A percentile compares a stretch with the other conserved stretches of the same genome.
phyloP scores from a whole-genome alignment of 2,797 vertebrate species.

The Sphenodon punctatus region DNA sequence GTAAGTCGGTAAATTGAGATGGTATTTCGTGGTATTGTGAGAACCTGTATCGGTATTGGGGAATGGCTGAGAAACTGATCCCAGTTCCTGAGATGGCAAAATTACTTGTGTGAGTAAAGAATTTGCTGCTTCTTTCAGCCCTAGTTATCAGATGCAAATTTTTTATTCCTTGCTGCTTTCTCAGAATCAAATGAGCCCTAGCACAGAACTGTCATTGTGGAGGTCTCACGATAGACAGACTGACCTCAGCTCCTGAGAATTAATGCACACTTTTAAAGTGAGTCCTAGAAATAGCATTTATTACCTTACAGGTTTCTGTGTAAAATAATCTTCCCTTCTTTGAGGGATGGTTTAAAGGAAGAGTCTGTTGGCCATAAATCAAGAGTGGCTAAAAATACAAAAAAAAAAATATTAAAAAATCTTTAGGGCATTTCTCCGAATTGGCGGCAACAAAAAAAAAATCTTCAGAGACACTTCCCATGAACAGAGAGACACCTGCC shows the following conservation, averaged over 20 bases:
- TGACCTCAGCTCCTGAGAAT: constrained; percentile 52
- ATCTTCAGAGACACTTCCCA: neutral
- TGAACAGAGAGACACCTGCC: constrained; percentile 44
- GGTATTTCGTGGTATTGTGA: too few relatives aligned
- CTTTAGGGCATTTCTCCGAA: constrained; percentile 49
- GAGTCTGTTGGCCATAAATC: constrained; percentile 46
- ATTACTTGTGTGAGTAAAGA: too few relatives aligned
- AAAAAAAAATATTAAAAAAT: too few relatives aligned
- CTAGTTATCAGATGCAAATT: too few relatives aligned
- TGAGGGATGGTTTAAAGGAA: constrained; percentile 58
- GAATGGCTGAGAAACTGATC: too few relatives aligned
- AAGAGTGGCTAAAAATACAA: constrained; percentile 63
- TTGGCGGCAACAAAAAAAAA: constrained; percentile 46
- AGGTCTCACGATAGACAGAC: constrained; percentile 44
- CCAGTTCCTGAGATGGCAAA: too few relatives aligned
- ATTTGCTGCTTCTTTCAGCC: too few relatives aligned
- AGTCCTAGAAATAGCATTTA: constrained; percentile 55
- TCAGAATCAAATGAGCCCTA: constrained; percentile 27
- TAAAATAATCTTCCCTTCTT: constrained; percentile 55
- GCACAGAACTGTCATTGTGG: constrained; percentile 35
- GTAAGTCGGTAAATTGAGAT: too few relatives aligned
- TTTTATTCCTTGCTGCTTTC: constrained; percentile 14
- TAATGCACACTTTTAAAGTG: constrained; percentile 59
- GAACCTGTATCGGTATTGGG: too few relatives aligned
- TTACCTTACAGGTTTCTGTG: constrained; percentile 42